Evolutionary conservation across 1,140 invertebrate genomes (phyloP).

Genomic region (Drosophila busckii): DNA sequence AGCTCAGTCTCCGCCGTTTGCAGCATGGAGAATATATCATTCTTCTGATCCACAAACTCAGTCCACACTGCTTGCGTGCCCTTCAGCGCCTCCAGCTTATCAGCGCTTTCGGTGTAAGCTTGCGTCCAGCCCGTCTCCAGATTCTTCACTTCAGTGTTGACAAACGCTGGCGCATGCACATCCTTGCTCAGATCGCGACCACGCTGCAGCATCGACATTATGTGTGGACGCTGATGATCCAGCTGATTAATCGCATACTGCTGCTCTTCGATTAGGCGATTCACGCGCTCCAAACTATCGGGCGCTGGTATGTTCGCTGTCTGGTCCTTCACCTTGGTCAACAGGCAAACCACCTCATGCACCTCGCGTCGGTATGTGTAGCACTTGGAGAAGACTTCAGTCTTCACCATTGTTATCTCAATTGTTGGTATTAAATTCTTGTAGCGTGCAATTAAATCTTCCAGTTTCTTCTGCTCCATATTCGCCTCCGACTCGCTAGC

Average conservation of each 20-base stretch:
- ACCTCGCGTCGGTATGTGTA: conserved; percentile 94
- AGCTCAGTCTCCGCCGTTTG: conserved; percentile 91
- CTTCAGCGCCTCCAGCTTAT: conserved; percentile 90
- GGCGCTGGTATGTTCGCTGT: conserved; percentile 83
- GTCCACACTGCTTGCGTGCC: conserved; percentile 91
- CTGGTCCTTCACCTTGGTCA: conserved; percentile 87
- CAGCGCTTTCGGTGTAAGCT: conserved; percentile 90
- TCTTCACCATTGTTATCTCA: conserved; percentile 94
- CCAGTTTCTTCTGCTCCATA: conserved; percentile 88
- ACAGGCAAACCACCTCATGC: conserved; percentile 88
- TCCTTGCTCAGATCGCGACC: conserved; percentile 94
- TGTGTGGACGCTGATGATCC: conserved; percentile 90
- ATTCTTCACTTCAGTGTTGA: conserved; percentile 89
- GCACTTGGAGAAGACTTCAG: conserved; percentile 94
- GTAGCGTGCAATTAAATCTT: conserved; percentile 90
- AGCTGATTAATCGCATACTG: conserved; percentile 89
- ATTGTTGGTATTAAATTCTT: conserved; percentile 94
- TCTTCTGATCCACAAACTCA: conserved; percentile 91
- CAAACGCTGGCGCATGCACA: conserved; percentile 90
- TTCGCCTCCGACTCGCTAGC: conserved; percentile 88
- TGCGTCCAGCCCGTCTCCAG: conserved; percentile 93
- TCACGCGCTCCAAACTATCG: conserved; percentile 87
- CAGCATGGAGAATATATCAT: conserved; percentile 88
- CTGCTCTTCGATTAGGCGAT: conserved; percentile 87
- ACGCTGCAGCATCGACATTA: conserved; percentile 93